These are phyloP conservation scores for Leucopsar rothschildi DNA, from an alignment of 2,113 vertebrate genomes.

Conservation along the genomic window DNA sequence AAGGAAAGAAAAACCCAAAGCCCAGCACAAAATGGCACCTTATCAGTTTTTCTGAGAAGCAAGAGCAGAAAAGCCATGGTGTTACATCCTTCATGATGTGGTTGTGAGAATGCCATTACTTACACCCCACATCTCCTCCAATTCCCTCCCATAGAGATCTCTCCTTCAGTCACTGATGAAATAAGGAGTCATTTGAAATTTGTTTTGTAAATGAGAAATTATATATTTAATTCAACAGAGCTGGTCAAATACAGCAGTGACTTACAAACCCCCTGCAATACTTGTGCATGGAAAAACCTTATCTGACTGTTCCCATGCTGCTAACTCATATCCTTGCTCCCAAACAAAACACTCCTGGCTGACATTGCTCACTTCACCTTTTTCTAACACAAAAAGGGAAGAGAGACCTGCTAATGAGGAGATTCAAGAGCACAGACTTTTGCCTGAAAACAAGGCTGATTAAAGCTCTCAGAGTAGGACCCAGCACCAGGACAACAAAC, in stretches of 20 bases:
- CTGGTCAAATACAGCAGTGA: background rate
- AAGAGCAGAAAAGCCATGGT: background rate
- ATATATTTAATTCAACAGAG: background rate
- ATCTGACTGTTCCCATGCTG: background rate
- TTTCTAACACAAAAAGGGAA: background rate
- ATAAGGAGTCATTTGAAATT: background rate
- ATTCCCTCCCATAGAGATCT: background rate
- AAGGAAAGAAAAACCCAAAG: background rate
- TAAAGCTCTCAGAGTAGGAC: background rate
- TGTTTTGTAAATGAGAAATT: background rate
- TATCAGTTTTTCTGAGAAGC: background rate
- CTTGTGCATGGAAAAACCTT: background rate
- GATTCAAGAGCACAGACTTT: background rate
- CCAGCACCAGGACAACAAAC: background rate
- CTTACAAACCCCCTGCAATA: background rate
- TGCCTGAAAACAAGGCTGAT: background rate
- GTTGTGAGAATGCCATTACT: background rate
- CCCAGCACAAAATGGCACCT: background rate
- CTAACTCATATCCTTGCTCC: background rate
- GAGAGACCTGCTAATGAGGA: background rate
- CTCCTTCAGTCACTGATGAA: background rate
- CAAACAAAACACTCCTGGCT: background rate
- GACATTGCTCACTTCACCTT: background rate
- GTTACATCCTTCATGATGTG: background rate
- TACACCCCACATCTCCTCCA: background rate